phyloP scores from a whole-genome alignment of 2,888 invertebrate species.

The Silvanus unidentatus region DNA sequence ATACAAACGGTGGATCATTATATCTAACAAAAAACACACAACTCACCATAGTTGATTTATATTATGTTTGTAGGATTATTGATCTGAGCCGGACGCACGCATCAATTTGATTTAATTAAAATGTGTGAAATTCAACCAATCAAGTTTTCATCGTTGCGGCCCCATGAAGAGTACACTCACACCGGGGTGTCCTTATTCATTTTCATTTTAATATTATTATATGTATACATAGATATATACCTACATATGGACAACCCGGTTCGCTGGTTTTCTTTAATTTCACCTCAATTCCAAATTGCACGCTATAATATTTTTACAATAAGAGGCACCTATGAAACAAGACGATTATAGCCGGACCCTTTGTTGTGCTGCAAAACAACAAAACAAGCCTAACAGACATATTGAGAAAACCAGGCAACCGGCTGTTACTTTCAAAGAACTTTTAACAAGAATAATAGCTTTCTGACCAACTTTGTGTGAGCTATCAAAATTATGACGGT shows the following conservation, averaged over 20 bases:
- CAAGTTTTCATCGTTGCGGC: background rate
- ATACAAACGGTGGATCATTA: background rate
- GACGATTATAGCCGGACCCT: constrained; percentile 8
- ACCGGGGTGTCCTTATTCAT: background rate
- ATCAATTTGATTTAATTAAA: constrained; percentile 20
- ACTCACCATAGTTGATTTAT: too few species aligned
- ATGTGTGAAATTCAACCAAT: constrained; percentile 18
- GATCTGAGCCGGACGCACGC: too few species aligned
- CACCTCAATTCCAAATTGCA: background rate
- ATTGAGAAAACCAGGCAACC: constrained; percentile 12
- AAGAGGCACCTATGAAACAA: constrained; percentile 8
- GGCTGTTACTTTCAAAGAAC: constrained; percentile 15
- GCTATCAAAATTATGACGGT: constrained; percentile 22
- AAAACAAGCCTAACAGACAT: constrained; percentile 7
- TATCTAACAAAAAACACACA: too few species aligned
- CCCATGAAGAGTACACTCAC: background rate
- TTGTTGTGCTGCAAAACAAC: constrained; percentile 16
- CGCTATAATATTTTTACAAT: constrained; percentile 14
- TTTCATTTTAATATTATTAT: background rate
- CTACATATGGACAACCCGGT: background rate
- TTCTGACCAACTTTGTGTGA: constrained; percentile 12
- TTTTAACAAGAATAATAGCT: constrained; percentile 20
- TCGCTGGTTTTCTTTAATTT: too few species aligned
- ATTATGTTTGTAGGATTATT: too few species aligned
- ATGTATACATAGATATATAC: background rate